A percentile compares a stretch with the other conserved stretches of the same genome.
Conservation (phyloP, 2,113 vertebrate genomes). For the Crocuta crocuta region DNA sequence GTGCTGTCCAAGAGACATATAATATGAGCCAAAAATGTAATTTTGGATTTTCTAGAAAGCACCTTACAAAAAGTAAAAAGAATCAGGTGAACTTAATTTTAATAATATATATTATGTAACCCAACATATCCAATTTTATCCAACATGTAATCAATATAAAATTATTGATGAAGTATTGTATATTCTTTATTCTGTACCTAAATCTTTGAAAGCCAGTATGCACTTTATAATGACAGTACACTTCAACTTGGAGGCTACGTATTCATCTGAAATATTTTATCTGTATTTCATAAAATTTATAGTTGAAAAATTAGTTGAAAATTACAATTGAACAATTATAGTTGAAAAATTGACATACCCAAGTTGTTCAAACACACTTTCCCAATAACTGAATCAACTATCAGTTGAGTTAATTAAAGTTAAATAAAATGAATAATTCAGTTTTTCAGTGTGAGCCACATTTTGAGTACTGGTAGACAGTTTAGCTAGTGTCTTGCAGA, state of each 20-base stretch:
- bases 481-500: neutral
- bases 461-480: neutral
- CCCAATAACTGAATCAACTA: neutral
- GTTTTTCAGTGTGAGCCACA: neutral
- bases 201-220: constrained; percentile 24
- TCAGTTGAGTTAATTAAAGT: constrained; percentile 50
- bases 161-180: neutral
- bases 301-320: constrained; percentile 26
- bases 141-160: neutral
- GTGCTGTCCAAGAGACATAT: neutral
- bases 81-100: constrained; percentile 22
- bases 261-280: constrained; percentile 56
- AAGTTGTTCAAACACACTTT: constrained; percentile 49
- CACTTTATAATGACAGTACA: neutral
- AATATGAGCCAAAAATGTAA: neutral
- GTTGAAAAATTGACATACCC: neutral
- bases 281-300: constrained; percentile 49
- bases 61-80: neutral
- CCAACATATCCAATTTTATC: neutral
- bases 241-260: constrained; percentile 13
- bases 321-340: neutral
- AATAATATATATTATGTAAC: constrained; percentile 23
- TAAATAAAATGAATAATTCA: neutral
- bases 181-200: neutral
- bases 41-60: constrained; percentile 34